Base-by-base conservation (phyloP, 1,140 invertebrate species). In the Diorhabda carinulata region DNA sequence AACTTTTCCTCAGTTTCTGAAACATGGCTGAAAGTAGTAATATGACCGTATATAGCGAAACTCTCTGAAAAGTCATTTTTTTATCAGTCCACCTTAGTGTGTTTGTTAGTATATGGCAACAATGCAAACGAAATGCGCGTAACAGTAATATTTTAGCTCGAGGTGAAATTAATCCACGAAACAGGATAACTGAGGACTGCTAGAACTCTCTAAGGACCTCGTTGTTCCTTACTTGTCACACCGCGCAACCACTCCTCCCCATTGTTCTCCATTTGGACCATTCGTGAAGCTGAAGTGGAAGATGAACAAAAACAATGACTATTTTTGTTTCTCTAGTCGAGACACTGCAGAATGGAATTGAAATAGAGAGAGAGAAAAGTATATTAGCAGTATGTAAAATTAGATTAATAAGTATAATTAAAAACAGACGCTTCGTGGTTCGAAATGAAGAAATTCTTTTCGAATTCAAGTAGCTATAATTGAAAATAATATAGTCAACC, bases 181-280 rank as follows among this genome's bases (percentile, higher is more conserved):
- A 41, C 59, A 43, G 25, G 59, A 61, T 61, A 61, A 61, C 59
- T 43, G 59, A 61, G 59, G 59, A 61, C 59, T 61, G 25, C 59
- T 41, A 61, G 59, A 41, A 61, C 59, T 61, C 59, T 61, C 59
- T 61, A 61, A 61, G 59, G 59, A 61, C 59, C 42, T 61, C 59
- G 25, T 61, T 61, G 42, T 43, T 43, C 25, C 59, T 43, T 61
- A 41, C 59, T 61, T 61, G 59, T 40, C 59, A 61, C 59, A 61
- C 59, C 47, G 47, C 47, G 47, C 47, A 8, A 52, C 47, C 47
- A 52, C 47, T 52, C 6, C 47, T 6, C 47, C n/a, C 25, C 47
- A 8, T 52, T 52, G 47, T 52, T 61, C 25, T 61, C 25, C 59
- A 61, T 61, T 61, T 61, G 25, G 42, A 61, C 59, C 25, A 61